phyloP scores from a whole-genome alignment of 1,140 invertebrate genomes.

The Hesperophylax magnus region DNA sequence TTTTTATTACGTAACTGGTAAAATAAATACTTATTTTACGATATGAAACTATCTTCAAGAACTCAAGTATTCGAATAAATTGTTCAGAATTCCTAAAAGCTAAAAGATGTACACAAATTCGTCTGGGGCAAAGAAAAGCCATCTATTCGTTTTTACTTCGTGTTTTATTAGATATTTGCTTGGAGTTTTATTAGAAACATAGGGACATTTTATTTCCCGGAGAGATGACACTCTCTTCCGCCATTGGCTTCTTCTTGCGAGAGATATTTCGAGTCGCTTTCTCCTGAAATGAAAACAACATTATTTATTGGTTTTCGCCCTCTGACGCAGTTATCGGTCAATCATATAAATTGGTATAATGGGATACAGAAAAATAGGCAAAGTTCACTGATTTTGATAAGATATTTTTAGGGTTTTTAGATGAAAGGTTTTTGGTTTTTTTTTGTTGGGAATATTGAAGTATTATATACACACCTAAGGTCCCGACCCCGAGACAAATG shows the following conservation, averaged over 20 bases:
- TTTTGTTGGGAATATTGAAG: no score
- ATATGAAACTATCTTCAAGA: no score
- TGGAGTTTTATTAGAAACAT: not conserved
- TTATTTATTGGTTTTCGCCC: not conserved
- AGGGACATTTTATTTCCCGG: not conserved
- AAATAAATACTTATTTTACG: no score
- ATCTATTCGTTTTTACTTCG: conserved; percentile 3
- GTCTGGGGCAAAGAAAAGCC: not conserved
- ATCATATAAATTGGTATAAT: not conserved
- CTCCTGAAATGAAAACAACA: not conserved
- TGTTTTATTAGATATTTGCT: not conserved
- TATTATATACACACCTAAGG: no score
- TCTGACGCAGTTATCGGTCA: not conserved
- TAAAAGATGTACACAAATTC: not conserved
- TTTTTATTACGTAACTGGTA: no score
- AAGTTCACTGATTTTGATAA: no score
- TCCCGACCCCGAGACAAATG: no score
- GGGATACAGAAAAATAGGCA: not conserved
- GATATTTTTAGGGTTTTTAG: no score
- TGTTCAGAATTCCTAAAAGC: no score
- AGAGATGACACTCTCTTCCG: not conserved
- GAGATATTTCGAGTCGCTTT: not conserved
- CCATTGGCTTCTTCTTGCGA: not conserved
- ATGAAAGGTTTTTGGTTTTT: no score
- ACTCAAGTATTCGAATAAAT: no score